Evolutionary conservation across 2,113 vertebrate genomes (phyloP), one percentile per base, ranked within the genome.

Genomic region (Hemicordylus capensis): DNA sequence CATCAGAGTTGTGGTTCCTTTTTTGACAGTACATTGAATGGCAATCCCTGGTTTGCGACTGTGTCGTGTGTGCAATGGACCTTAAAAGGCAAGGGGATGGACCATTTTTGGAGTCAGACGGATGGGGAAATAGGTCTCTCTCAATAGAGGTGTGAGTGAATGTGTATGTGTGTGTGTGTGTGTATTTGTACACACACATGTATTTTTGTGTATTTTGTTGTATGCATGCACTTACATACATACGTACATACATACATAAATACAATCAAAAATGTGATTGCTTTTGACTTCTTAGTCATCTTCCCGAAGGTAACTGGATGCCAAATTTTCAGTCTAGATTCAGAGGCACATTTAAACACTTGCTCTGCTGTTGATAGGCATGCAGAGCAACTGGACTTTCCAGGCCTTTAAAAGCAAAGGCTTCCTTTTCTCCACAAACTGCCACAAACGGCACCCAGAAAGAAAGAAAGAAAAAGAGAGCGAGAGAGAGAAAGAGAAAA

Each of bases 391-490:
- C 24, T 5, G 85, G 87, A 31, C 75, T 63, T 59, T 76, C 67
- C 28, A 88, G 89, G 81, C n/a, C n/a, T n/a, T n/a, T n/a, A n/a
- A n/a, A n/a, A n/a, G n/a, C n/a, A n/a, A n/a, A 12, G 9, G 28
- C 26, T 61, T 46, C 59, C 26, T 64, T 37, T 31, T 48, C 48
- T 51, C 12, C 12, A 34, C 6, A 14, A 66, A 14, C n/a, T n/a
- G n/a, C 17, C n/a, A 34, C 3, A n/a, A n/a, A n/a, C n/a, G n/a
- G n/a, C n/a, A n/a, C n/a, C n/a, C 63, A 10, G n/a, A 20, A 9
- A 90, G 64, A 63, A 12, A 80, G 81, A 66, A 81, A 85, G 83
- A 70, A 79, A 90, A 80, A 69, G 87, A 89, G n/a, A n/a, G n/a
- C n/a, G n/a, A n/a, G n/a, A n/a, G n/a, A n/a, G n/a, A n/a, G n/a